Base-by-base conservation (phyloP, 2,113 vertebrate genomes). In the Cyprinus carpio region DNA sequence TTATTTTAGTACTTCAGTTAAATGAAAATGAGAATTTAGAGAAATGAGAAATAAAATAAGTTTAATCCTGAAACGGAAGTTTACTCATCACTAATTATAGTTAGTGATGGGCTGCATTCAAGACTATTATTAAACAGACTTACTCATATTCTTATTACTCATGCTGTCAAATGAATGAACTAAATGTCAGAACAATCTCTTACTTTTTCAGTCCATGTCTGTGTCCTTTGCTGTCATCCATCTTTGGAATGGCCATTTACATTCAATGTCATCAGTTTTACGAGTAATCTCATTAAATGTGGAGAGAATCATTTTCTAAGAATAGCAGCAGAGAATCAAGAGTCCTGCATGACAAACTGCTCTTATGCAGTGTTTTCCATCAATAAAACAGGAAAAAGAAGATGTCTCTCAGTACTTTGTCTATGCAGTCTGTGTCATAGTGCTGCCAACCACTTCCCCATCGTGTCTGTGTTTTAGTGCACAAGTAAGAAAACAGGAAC, bases 401-500 rank as follows among this genome's bases (percentile, higher is more conserved):
- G 4, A 80, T 4, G 13, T 60, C 56, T 27, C 20, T 43, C 34
- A 3, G 34, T 51, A 25, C 54, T 56, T 8, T 7, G 51, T n/a
- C 76, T 62, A 62, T 62, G 4, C 7, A 2, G 6, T 80, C 1
- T 64, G 34, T 80, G 74, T 15, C 74, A 75, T 15, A 75, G 12
- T 51, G 56, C 6, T 23, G 34, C 0, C n/a, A 62, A 37, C 15
- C 7, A 80, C 77, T 80, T 80, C 77, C 77, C 64, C 58, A 29
- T 75, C 2, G 1, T 25, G 77, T 25, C 51, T 78, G 75, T 37
- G 20, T 5, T 64, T 80, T 27, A 8, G 77, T 62, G 34, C 34
- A 64, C 13, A 60, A 64, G 20, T n/a, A n/a, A 20, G n/a, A 40
- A 43, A 80, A 80, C 23, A 43, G 34, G 77, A 80, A 64, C 77